Evolutionary conservation across 2,797 vertebrate species (phyloP).

Genomic region (Molossus alvarezi): DNA sequence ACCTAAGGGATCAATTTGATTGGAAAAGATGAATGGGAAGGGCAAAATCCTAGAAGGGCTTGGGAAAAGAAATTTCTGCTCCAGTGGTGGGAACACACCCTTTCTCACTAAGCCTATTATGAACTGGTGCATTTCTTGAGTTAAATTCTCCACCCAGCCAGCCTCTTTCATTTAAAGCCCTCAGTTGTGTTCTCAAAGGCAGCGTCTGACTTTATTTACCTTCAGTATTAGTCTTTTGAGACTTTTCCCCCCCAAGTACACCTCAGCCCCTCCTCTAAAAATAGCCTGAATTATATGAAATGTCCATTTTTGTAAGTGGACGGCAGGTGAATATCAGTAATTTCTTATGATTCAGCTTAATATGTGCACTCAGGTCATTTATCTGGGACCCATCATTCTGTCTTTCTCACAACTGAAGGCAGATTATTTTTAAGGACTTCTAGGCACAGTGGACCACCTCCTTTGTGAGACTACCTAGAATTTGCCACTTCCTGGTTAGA

Average conservation of each 20-base stretch:
- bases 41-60: conserved; percentile 84
- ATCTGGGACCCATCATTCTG: background rate
- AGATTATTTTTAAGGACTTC: conserved; percentile 28
- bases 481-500: background rate
- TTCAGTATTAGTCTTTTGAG: conserved; percentile 58
- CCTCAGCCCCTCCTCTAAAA: background rate
- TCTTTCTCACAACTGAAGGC: background rate
- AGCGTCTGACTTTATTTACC: conserved; percentile 65
- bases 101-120: conserved; percentile 82
- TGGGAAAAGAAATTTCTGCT: conserved; percentile 83
- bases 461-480: background rate
- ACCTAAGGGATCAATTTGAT: conserved; percentile 87
- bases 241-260: background rate
- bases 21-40: conserved; percentile 82
- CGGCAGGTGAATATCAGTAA: conserved; percentile 7
- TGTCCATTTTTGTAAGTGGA: background rate
- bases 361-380: background rate
- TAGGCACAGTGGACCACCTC: background rate
- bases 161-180: conserved; percentile 72
- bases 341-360: conserved; percentile 37
- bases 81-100: conserved; percentile 80
- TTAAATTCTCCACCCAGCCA: conserved; percentile 61
- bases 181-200: conserved; percentile 65
- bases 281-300: background rate
- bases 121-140: conserved; percentile 75